Base-by-base conservation (phyloP, 2,113 vertebrate genomes). In the Cyanocitta stelleri region DNA sequence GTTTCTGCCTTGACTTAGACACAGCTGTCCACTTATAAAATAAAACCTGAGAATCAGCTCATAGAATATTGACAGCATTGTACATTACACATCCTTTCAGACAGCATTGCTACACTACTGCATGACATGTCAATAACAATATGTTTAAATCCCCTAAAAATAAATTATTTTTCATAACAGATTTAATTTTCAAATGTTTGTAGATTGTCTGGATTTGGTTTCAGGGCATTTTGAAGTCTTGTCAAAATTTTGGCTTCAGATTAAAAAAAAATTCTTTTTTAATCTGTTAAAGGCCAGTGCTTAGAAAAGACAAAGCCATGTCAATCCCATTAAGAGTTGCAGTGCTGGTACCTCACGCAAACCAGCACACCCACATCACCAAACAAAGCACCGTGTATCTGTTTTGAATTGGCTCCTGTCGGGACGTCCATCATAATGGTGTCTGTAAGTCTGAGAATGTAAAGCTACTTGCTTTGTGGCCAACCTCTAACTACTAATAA, bases 391-490 rank as follows among this genome's bases (percentile, higher is more conserved):
- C 87, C 0, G 1, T 13, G 63, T 76, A 22, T 96, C 90, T 93
- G 94, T n/a, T 96, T 94, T 93, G 95, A 89, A 84, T 84, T 93
- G 93, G 44, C 76, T 94, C 21, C 83, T 84, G 88, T 80, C 33
- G 1, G 58, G 85, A 61, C 24, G 10, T 88, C 90, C 85, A 72
- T 93, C 95, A 84, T 48, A 77, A 92, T 95, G 95, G 96, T 95
- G 93, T 96, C 96, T 96, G 88, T 76, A 75, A 94, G 93, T 95
- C 96, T 96, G 96, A 94, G 93, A 97, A 96, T 96, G 95, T 86
- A 88, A 95, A 95, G 92, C 93, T 96, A 29, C 93, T 93, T 64
- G 51, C 93, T 92, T 81, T 95, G 96, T 2, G 90, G 95, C 96
- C 95, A 97, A 93, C 88, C 95, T 92, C 93, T 93, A 95, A 95